Evolutionary conservation across 2,888 invertebrate species (phyloP), one percentile per base, ranked within the genome.

Genomic region (Heliconius ismenius): DNA sequence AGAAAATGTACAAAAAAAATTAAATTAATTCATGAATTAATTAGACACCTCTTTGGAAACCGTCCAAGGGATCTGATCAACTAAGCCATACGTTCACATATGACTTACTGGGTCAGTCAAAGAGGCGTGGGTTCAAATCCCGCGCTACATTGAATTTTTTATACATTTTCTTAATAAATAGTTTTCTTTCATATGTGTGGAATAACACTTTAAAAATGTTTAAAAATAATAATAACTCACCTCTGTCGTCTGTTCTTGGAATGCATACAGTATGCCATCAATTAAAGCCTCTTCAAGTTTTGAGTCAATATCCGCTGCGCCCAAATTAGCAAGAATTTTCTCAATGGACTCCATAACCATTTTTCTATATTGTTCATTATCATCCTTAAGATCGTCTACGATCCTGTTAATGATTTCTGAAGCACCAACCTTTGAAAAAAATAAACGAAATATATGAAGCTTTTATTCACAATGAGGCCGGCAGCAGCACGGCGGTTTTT

Each of bases 321-420:
- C 99, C 79, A 99, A 95, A 91, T 98, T 99, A 6, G 98, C 98
- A 96, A 99, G 98, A 77, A 99, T 99, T 92, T 99, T 99, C 89
- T 99, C 99, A 78, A 99, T 99, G 0, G 99, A 99, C 91, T 99
- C 99, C 99, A 99, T 99, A 4, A 99, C 99, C 99, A 99, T 99
- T 95, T 99, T 99, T 79, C 99, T 96, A 91, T 99, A 99, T 88
- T 99, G 99, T 90, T 99, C 99, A 89, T 99, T 99, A 91, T 99
- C 99, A 89, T 99, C 99, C 92, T 99, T 99, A 77, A 99, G 94
- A 92, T 99, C 99, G 86, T 99, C 99, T 0, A 99, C 99, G 68
- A 99, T 98, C 81, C 99, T 96, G 90, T 98, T 98, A 79, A 99
- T 98, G 81, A 99, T 99, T 95, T 99, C 99, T 0, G 99, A 98